phyloP scores from a whole-genome alignment of 2,113 vertebrate species.

The Varanus salvator region DNA sequence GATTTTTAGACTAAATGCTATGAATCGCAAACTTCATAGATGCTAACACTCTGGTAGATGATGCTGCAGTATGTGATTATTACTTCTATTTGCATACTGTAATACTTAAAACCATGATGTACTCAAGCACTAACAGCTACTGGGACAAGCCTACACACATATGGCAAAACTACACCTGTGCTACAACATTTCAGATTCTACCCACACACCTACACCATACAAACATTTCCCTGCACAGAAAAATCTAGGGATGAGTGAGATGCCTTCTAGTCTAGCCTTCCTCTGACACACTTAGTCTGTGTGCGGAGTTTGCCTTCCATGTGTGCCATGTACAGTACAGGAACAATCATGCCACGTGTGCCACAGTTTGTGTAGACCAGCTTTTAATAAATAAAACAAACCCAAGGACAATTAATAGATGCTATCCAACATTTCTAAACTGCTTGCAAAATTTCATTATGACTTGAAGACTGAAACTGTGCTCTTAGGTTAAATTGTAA shows the following conservation, averaged over 20 bases:
- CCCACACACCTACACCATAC: no score
- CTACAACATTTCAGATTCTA: not conserved
- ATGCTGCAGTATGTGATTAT: no score
- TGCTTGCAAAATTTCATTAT: not conserved
- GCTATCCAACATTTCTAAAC: not conserved
- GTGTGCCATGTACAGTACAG: not conserved
- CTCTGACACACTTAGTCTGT: not conserved
- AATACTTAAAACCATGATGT: no score
- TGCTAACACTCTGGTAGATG: no score
- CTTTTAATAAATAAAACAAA: not conserved
- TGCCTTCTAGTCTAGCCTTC: not conserved
- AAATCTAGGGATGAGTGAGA: not conserved
- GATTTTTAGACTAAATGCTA: no score
- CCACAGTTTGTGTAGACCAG: not conserved
- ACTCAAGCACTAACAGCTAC: no score
- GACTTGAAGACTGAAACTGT: not conserved
- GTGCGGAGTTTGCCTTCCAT: no score
- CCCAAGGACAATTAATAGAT: not conserved
- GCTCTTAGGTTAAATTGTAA: not conserved
- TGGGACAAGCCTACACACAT: not conserved
- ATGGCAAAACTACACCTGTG: not conserved
- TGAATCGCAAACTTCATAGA: no score
- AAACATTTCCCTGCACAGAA: not conserved
- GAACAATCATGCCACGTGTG: not conserved
- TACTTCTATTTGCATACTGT: not conserved